A percentile compares a stretch with the other conserved stretches of the same genome.
phyloP scores from a whole-genome alignment of 1,140 invertebrate genomes.

The Paralvinella palmiformis region DNA sequence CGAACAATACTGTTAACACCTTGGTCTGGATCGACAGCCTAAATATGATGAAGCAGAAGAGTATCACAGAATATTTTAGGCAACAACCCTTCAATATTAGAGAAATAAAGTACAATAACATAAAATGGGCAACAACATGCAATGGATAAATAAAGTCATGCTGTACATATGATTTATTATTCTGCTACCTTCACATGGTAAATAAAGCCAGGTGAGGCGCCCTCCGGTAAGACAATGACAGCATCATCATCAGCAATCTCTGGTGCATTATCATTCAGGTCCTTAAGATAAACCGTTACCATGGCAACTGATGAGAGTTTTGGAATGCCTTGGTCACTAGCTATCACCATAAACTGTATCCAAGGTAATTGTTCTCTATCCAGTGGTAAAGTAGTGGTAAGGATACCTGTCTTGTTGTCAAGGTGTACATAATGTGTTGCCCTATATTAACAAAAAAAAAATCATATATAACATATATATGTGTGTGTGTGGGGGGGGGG shows the following conservation, averaged over 20 bases:
- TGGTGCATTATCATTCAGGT: slow-evolving; percentile 1
- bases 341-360: neutral
- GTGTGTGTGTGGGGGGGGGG: too few species aligned
- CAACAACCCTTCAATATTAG: too few species aligned
- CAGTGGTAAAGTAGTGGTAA: neutral
- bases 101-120: too few species aligned
- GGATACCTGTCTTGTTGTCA: neutral
- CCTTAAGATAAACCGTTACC: neutral
- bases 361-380: neutral
- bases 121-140: too few species aligned
- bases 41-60: neutral
- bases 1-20: neutral
- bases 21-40: neutral
- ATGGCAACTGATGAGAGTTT: neutral
- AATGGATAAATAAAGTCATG: too few species aligned
- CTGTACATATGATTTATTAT: too few species aligned
- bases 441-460: neutral
- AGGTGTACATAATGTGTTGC: neutral
- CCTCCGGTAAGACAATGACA: neutral
- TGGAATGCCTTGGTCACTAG: neutral
- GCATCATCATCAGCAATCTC: neutral
- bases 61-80: too few species aligned
- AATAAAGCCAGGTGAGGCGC: neutral
- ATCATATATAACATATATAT: too few species aligned
- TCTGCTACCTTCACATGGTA: neutral